phyloP scores from a whole-genome alignment of 1,140 invertebrate species.

The Scaptomyza pallida region DNA sequence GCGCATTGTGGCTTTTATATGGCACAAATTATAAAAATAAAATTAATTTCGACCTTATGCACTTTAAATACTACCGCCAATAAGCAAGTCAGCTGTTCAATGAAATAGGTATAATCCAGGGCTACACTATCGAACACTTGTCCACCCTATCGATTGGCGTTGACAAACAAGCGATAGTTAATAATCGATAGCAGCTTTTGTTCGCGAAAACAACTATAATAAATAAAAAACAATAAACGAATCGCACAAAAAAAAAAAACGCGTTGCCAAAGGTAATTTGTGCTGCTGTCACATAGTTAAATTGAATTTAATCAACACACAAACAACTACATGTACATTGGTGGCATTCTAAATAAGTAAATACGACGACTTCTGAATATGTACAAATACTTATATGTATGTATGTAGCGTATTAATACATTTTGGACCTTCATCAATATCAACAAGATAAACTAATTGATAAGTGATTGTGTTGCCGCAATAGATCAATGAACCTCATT shows the following conservation, averaged over 20 bases:
- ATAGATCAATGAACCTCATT: slow-evolving; percentile 29
- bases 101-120: slow-evolving; percentile 21
- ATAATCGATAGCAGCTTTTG: slow-evolving; percentile 11
- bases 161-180: background rate
- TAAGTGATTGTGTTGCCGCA: background rate
- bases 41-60: background rate
- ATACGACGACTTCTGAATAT: slow-evolving; percentile 2
- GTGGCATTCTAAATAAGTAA: background rate
- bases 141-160: slow-evolving; percentile 14
- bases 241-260: slow-evolving; percentile 42
- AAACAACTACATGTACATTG: background rate
- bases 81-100: background rate
- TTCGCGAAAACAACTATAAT: slow-evolving; percentile 43
- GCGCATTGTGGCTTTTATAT: no score
- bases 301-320: slow-evolving; percentile 5
- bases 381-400: background rate
- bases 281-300: background rate
- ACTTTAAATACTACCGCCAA: slow-evolving; percentile 1
- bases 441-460: background rate
- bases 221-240: slow-evolving; percentile 27
- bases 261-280: slow-evolving; percentile 47
- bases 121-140: background rate
- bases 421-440: background rate
- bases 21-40: background rate
- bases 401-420: background rate